These are phyloP conservation scores for Synergus gifuensis DNA, from an alignment of 2,888 invertebrate genomes.

Conservation along the genomic window DNA sequence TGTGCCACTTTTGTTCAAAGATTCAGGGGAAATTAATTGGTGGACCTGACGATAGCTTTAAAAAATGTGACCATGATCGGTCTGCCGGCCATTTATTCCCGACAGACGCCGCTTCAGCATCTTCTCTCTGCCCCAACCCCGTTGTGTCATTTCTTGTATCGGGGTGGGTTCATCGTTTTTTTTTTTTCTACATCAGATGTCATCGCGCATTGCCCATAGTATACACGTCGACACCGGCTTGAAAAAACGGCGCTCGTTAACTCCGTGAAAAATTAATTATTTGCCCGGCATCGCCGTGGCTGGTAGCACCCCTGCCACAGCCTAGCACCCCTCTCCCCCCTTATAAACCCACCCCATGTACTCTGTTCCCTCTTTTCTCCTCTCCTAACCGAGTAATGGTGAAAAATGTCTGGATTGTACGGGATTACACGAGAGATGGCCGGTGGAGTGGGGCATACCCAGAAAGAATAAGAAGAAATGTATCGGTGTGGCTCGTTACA, in stretches of 20 bases:
- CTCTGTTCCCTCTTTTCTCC: slow-evolving; percentile 52
- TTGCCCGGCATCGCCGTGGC: slow-evolving; percentile 72
- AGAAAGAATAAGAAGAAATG: slow-evolving; percentile 76
- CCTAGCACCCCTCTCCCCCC: slow-evolving; percentile 46
- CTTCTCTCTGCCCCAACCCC: slow-evolving; percentile 46
- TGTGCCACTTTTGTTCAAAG: neutral
- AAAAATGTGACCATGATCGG: neutral
- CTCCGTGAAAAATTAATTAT: slow-evolving; percentile 78
- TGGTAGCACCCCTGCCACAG: slow-evolving; percentile 52
- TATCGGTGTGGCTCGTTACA: slow-evolving; percentile 78
- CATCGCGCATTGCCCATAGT: slow-evolving; percentile 66
- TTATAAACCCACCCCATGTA: slow-evolving; percentile 43
- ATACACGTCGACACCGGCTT: slow-evolving; percentile 54
- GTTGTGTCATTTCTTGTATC: slow-evolving; percentile 56
- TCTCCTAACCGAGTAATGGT: slow-evolving; percentile 68
- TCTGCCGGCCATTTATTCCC: slow-evolving; percentile 47
- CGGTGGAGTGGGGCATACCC: slow-evolving; percentile 60
- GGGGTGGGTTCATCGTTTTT: slow-evolving; percentile 51
- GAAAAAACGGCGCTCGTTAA: slow-evolving; percentile 75
- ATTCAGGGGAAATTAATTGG: neutral
- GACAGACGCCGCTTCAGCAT: slow-evolving; percentile 50
- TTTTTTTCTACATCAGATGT: slow-evolving; percentile 67
- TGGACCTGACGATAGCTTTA: neutral
- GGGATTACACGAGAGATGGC: slow-evolving; percentile 71
- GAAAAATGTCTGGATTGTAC: slow-evolving; percentile 77